These are phyloP conservation scores for Corythornis cristatus DNA, from an alignment of 2,113 vertebrate species.

Conservation along the genomic window DNA sequence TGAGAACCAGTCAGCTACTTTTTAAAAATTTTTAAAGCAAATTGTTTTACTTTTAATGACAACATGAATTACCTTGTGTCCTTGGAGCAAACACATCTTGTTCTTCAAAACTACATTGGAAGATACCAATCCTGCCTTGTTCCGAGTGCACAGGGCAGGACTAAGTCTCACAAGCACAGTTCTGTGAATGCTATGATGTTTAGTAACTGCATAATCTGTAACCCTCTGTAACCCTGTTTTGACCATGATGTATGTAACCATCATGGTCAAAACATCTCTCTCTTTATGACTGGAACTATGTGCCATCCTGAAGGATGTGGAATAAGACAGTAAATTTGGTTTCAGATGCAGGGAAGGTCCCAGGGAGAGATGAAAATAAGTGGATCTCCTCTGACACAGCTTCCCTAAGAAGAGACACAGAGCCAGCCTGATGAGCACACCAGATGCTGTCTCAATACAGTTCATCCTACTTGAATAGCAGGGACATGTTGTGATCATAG, in stretches of 20 bases:
- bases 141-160: not conserved
- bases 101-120: not conserved
- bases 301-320: not conserved
- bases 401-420: not conserved
- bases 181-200: not conserved
- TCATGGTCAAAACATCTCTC: not conserved
- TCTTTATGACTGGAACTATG: fast-evolving
- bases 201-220: not conserved
- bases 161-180: not conserved
- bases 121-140: not conserved
- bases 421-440: not conserved
- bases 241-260: not conserved
- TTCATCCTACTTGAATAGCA: not conserved
- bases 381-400: not conserved
- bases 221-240: no score
- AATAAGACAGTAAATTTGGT: not conserved
- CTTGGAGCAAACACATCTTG: not conserved
- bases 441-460: not conserved
- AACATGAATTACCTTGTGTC: not conserved
- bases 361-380: not conserved
- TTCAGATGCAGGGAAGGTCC: not conserved
- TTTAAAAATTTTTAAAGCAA: not conserved
- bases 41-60: not conserved
- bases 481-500: not conserved
- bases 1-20: fast-evolving